Percentiles rank a stretch among this genome's conserved stretches.
phyloP scores from a whole-genome alignment of 1,140 invertebrate species.

The Kradibia gibbosae region DNA sequence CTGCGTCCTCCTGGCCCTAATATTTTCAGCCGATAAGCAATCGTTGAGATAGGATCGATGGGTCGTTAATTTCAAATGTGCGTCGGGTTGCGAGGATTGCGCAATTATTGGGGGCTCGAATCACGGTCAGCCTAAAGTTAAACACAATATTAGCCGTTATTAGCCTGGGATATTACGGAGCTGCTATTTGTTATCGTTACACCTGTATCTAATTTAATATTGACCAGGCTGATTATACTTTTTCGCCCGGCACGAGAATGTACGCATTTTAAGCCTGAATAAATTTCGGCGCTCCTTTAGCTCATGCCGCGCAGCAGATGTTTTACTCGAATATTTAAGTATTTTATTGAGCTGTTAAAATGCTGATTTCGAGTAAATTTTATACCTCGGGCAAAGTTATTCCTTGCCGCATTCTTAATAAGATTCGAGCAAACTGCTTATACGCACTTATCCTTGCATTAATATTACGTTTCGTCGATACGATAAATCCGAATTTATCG shows the following conservation, averaged over 20 bases:
- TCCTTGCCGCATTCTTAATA: not conserved
- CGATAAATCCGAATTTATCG: too few relatives aligned
- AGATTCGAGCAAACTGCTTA: not conserved
- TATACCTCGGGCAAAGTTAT: not conserved
- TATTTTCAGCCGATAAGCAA: too few relatives aligned
- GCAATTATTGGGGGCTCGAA: too few relatives aligned
- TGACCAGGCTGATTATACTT: not conserved
- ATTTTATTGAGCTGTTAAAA: constrained; percentile 5
- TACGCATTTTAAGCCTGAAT: not conserved
- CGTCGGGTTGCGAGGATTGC: too few relatives aligned
- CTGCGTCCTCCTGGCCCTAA: too few relatives aligned
- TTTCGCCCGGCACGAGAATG: not conserved
- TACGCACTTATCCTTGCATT: not conserved
- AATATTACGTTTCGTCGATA: too few relatives aligned
- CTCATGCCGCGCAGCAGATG: not conserved
- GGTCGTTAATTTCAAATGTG: too few relatives aligned
- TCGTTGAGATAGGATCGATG: too few relatives aligned
- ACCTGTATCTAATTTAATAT: constrained; percentile 15
- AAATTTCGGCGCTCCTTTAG: not conserved
- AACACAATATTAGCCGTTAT: too few relatives aligned
- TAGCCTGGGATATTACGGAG: too few relatives aligned
- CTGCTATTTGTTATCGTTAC: not conserved
- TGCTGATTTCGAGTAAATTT: not conserved
- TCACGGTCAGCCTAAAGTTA: too few relatives aligned
- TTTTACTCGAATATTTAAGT: not conserved